These are phyloP conservation scores for Caligus rogercresseyi DNA, from an alignment of 1,140 invertebrate species.

Conservation along the genomic window DNA sequence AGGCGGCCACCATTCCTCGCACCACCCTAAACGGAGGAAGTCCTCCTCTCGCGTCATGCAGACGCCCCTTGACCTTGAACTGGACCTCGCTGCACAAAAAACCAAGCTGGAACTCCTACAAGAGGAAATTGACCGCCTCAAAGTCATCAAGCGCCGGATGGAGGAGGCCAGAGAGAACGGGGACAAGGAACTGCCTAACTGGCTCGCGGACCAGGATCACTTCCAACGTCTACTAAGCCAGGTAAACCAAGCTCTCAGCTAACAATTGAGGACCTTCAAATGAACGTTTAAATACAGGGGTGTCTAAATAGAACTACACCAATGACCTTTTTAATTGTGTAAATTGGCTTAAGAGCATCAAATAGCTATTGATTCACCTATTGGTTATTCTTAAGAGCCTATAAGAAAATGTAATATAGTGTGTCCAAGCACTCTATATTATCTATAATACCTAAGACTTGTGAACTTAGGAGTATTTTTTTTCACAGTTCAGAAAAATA, in stretches of 20 bases:
- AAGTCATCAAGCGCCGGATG: constrained; percentile 47
- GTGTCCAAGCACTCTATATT: no score
- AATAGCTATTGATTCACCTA: no score
- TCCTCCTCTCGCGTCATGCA: constrained; percentile 31
- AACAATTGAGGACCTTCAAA: background rate
- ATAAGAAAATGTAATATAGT: no score
- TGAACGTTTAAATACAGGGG: background rate
- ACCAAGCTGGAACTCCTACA: constrained; percentile 42
- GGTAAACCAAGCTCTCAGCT: constrained; percentile 25
- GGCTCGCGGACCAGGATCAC: constrained; percentile 66
- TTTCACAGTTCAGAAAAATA: no score
- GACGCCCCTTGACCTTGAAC: constrained; percentile 74
- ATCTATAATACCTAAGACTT: no score
- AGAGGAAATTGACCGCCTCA: constrained; percentile 59
- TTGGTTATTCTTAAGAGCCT: no score
- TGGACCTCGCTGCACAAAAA: constrained; percentile 43
- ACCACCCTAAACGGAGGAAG: background rate
- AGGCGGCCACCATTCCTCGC: constrained; percentile 21
- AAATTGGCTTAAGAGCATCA: no score
- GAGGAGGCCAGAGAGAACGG: constrained; percentile 49
- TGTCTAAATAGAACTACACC: background rate
- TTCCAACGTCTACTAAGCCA: constrained; percentile 55
- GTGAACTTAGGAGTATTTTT: no score
- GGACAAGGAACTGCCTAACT: constrained; percentile 54
- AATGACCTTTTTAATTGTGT: no score